Base-by-base conservation (phyloP, 2,888 invertebrate genomes). In the Aleiodes leptofemur region DNA sequence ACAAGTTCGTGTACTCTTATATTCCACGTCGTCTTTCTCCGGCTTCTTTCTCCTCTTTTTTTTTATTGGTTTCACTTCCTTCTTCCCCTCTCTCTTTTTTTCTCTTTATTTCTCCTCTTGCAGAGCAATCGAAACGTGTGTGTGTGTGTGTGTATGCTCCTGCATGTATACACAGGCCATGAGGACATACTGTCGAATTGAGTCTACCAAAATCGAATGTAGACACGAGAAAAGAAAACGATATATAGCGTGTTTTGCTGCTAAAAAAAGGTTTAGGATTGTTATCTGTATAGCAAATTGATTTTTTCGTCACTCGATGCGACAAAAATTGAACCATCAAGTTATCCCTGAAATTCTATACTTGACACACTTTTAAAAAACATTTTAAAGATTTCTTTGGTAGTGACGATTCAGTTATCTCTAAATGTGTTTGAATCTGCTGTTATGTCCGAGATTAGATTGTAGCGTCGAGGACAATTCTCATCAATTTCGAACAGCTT, bases 1-100 rank as follows among this genome's bases (percentile, higher is more conserved):
- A 87, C 87, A 87, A 87, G 87, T 87, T 81, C 83, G 79, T 80
- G 78, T 77, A 82, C 85, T 85, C 84, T 86, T 87, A 85, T 85
- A 86, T 86, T 83, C 82, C 82, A 82, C 82, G 73, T 82, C 83
- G 84, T 84, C 76, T 71, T 76, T 81, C 79, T 76, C 57, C 43
- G 72, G 68, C 53, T 77, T 72, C 43, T 66, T 55, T 66, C 50
- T 48, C 64, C 61, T 69, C 69, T 55, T 51, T 11, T 73, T 57
- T 43, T 56, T 57, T 56, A 43, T 43, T 43, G 43, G 43, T 66
- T 55, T 66, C 50, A 43, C 64, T 68, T 69, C 72, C 48, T 56
- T 56, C 69, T 56, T 69, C 5, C 31, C 3, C 50, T 68, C 57
- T 31, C 31, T 31, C 56, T 51, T 23, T 23, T 23, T 23, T 23